Evolutionary conservation across 2,888 invertebrate genomes (phyloP).

Genomic region (Hyppa rectilinea): DNA sequence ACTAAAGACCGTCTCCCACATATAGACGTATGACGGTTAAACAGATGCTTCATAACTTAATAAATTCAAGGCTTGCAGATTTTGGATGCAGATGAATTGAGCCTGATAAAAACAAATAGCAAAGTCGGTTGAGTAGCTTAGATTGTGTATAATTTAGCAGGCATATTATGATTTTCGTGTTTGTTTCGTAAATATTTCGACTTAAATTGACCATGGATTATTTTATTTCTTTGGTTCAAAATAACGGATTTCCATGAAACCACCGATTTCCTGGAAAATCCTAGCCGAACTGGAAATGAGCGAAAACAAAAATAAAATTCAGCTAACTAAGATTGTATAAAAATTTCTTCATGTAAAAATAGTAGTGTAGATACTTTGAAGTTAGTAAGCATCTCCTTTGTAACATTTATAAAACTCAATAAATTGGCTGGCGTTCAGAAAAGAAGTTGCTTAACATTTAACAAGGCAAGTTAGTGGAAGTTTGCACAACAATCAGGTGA

Average conservation of each 20-base stretch:
- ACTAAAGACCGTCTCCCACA: too few species aligned
- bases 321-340: slow-evolving; percentile 3
- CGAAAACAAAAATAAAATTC: not conserved
- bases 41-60: too few species aligned
- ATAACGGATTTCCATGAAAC: too few species aligned
- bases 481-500: slow-evolving; percentile 56
- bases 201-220: not conserved
- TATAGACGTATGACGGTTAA: too few species aligned
- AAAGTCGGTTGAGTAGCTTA: not conserved
- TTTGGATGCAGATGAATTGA: not conserved
- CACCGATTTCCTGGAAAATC: too few species aligned
- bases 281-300: not conserved
- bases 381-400: slow-evolving; percentile 48
- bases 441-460: slow-evolving; percentile 63
- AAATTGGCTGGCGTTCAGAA: slow-evolving; percentile 56
- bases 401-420: slow-evolving; percentile 60
- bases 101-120: slow-evolving; percentile 21
- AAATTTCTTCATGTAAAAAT: not conserved
- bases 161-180: not conserved
- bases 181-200: not conserved
- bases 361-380: slow-evolving; percentile 29
- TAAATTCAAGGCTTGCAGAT: too few species aligned
- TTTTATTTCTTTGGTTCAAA: not conserved
- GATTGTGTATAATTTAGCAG: slow-evolving; percentile 12
- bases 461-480: slow-evolving; percentile 63